phyloP scores from a whole-genome alignment of 2,888 invertebrate species.

The Nomada flava region DNA sequence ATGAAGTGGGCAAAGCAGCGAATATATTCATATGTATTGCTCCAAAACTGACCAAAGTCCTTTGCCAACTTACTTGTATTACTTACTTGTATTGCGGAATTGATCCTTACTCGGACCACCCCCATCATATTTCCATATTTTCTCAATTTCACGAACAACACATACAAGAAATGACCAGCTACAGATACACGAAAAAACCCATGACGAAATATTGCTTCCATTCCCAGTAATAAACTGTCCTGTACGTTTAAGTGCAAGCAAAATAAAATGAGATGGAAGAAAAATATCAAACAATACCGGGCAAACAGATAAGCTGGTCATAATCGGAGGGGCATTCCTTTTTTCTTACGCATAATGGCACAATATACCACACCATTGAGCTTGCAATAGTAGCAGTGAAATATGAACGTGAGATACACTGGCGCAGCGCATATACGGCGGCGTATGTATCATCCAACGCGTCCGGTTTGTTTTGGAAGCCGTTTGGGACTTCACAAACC shows the following conservation, averaged over 20 bases:
- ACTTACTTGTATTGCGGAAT: not conserved
- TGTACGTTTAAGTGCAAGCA: not conserved
- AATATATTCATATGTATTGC: no score
- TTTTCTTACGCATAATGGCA: constrained; percentile 22
- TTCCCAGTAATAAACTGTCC: not conserved
- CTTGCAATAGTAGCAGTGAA: constrained; percentile 11
- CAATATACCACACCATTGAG: not conserved
- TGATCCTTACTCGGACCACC: not conserved
- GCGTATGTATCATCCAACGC: constrained; percentile 15
- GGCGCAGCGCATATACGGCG: not conserved
- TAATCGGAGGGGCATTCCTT: constrained; percentile 24
- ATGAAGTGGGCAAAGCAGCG: no score
- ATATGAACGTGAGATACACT: constrained; percentile 34
- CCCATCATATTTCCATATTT: not conserved
- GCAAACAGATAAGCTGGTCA: constrained; percentile 21
- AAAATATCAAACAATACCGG: not conserved
- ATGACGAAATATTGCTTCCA: not conserved
- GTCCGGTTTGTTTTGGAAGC: constrained; percentile 39
- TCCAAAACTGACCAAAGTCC: not conserved
- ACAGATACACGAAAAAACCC: not conserved
- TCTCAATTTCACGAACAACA: not conserved
- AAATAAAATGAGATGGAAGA: not conserved
- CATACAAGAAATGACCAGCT: not conserved
- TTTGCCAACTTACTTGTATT: no score
- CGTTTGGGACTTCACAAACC: not conserved